Evolutionary conservation across 2,113 vertebrate genomes (phyloP).

Genomic region (Platycercus adscitus): DNA sequence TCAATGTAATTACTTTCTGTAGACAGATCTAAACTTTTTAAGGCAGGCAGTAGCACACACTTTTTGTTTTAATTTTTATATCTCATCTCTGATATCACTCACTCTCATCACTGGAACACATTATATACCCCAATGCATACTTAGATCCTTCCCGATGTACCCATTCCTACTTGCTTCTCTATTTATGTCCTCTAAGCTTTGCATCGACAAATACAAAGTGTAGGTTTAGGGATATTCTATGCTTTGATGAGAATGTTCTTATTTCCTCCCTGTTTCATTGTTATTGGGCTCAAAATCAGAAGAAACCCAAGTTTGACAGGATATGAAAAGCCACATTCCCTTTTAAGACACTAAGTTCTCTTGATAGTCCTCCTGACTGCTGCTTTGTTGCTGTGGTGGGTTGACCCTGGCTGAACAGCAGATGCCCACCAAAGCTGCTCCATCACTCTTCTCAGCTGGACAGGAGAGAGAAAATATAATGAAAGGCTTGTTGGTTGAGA

Average conservation of each 20-base stretch:
- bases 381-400: conserved; percentile 45
- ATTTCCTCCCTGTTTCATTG: background rate
- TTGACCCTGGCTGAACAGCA: background rate
- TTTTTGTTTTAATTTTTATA: background rate
- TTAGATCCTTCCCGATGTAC: background rate
- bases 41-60: background rate
- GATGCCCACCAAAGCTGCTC: background rate
- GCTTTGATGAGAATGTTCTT: background rate
- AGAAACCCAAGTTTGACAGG: background rate
- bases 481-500: background rate
- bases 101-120: background rate
- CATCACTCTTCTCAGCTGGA: background rate
- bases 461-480: background rate
- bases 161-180: background rate
- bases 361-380: background rate
- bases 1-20: background rate
- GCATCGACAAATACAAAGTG: background rate
- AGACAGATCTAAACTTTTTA: background rate
- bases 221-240: background rate
- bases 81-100: background rate
- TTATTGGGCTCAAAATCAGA: background rate
- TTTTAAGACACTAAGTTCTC: conserved; percentile 19
- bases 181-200: background rate
- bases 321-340: background rate
- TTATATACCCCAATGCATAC: background rate